Conservation (phyloP, 2,797 vertebrate species). For the Loris lydekkerianus region DNA sequence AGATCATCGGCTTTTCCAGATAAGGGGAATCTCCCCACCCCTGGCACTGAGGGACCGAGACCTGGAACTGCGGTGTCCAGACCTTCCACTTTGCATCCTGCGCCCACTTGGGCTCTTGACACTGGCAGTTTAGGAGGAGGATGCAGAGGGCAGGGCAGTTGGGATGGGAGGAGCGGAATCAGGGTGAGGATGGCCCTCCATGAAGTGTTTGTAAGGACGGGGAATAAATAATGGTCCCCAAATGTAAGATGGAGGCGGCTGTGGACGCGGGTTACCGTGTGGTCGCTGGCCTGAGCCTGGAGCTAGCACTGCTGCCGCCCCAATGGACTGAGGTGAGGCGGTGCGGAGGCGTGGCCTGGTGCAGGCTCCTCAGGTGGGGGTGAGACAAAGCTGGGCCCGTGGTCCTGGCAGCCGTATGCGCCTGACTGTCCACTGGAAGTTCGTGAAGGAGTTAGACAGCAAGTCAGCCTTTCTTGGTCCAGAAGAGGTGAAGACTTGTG, state of each 20-base stretch:
- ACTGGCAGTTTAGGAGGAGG: slow-evolving; percentile 1
- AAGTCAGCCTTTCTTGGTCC: not conserved
- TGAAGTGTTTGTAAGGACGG: slow-evolving; percentile 47
- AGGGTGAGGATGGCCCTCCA: not conserved
- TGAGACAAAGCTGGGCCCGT: not conserved
- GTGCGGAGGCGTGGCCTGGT: not conserved
- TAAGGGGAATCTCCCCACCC: not conserved
- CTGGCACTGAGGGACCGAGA: not conserved
- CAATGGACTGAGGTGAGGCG: not conserved
- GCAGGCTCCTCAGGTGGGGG: slow-evolving; percentile 42
- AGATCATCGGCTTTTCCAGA: not conserved
- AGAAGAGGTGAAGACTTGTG: not conserved
- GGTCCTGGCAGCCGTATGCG: accelerated
- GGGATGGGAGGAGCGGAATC: not conserved
- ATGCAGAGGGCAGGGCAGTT: not conserved
- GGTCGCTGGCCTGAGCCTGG: slow-evolving; percentile 64
- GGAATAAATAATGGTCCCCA: slow-evolving; percentile 72
- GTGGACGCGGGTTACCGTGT: slow-evolving; percentile 65
- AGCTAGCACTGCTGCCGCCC: slow-evolving; percentile 43
- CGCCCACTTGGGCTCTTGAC: slow-evolving; percentile 37
- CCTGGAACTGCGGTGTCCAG: slow-evolving; percentile 10
- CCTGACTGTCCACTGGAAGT: not conserved
- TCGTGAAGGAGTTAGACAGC: not conserved
- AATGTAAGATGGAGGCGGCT: slow-evolving; percentile 86
- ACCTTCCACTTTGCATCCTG: not conserved